These are phyloP conservation scores for Montipora capricornis DNA, from an alignment of 64 coral and sea anemone species.

Conservation along the genomic window DNA sequence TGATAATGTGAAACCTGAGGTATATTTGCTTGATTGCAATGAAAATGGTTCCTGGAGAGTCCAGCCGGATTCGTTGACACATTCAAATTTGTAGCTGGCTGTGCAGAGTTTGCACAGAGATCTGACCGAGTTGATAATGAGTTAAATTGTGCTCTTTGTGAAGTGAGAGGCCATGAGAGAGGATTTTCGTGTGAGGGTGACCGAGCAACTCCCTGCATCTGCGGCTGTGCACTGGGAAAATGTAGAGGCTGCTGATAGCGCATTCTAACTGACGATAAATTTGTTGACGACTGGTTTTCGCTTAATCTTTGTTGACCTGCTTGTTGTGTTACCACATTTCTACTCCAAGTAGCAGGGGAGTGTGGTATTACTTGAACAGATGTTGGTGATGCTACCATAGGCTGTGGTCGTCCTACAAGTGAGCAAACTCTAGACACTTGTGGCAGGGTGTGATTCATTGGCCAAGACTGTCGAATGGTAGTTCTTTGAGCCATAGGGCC, in stretches of 20 bases:
- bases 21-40: not conserved
- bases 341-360: not conserved
- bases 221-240: not conserved
- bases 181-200: not conserved
- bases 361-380: not conserved
- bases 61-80: not conserved
- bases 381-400: not conserved
- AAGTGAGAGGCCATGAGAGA: not conserved
- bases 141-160: not conserved
- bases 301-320: not conserved
- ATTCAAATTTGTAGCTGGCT: not conserved
- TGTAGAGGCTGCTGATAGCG: not conserved
- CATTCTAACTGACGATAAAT: not conserved
- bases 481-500: not conserved
- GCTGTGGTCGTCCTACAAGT: not conserved
- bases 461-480: not conserved
- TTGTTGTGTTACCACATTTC: not conserved
- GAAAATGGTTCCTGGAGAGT: not conserved
- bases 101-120: not conserved
- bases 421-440: not conserved
- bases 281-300: not conserved
- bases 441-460: not conserved
- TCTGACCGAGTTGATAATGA: not conserved
- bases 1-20: not conserved
- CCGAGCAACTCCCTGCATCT: not conserved